Evolutionary conservation across 2,888 invertebrate species (phyloP), one percentile per base, ranked within the genome.

Genomic region (Laspeyria flexula): DNA sequence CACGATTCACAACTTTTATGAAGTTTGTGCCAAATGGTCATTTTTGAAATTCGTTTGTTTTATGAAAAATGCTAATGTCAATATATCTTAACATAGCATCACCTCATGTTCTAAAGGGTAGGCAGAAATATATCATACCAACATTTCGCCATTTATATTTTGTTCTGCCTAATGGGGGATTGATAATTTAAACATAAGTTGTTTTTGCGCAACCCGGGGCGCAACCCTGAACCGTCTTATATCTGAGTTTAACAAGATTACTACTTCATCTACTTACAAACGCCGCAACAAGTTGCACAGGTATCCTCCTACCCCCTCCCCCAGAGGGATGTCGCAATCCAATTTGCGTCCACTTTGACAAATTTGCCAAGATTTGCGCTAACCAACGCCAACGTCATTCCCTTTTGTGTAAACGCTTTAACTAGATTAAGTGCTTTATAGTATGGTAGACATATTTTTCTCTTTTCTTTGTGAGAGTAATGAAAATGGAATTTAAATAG

Each of bases 311-410:
- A 15, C 37, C 2, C 4, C 34, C 27, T 13, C 11, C 10, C 1
- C 21, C 34, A 7, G 27, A 10, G 41, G 37, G 41, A 52, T 15
- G 34, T 44, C 31, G 50, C 38, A 58, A 61, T 65, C 52, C 55
- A 65, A 65, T 65, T 62, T 65, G 30, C 34, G 53, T 65, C 51
- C 30, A 37, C 50, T 56, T 46, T 47, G 46, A 57, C 38, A 55
- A 54, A 40, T 43, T 59, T 35, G 37, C 54, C 25, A 44, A 42
- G 62, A 51, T 53, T 56, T 60, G 50, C 18, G 3, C 18, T 16
- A 34, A 10, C 10, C 18, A 30, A 34, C 1, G 13, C 13, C 5
- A 30, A 34, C 1, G 13, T 6, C 5, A 12, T 31, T 13, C 13
- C 9, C 7, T 31, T 13, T 13, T 7, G 3, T 18, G 15, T 34